Base-by-base conservation (phyloP, 2,797 vertebrate species). In the Eupleurogrammus muticus region DNA sequence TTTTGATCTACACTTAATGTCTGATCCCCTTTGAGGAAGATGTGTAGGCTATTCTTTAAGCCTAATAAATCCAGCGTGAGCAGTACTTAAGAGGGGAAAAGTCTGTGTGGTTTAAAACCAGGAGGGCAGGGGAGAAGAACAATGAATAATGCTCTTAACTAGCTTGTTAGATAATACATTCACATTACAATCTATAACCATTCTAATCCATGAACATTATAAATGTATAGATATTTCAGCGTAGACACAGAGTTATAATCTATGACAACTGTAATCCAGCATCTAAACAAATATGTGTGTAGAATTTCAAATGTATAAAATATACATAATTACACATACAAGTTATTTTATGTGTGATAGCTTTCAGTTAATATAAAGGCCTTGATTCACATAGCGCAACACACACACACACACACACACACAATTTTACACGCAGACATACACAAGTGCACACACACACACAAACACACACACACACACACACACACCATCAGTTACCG, bases 1-100 rank as follows among this genome's bases (percentile, higher is more conserved):
- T 89, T 91, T 86, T 93, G 92, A 93, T 92, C 90, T 93, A 85
- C 87, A 80, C 87, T 92, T 92, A 93, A 91, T 73, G 90, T 89
- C 84, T 92, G 87, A 93, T 92, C 90, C 90, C 90, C 88, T 90
- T 82, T 89, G 92, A 90, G 90, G 83, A 87, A 87, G 86, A 90
- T 85, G 85, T 89, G 87, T 84, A 71, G 84, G 80, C 89, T 84
- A 74, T 81, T 84, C 82, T 85, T 91, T 92, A 93, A 92, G 91
- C 92, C 89, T 75, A 86, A 91, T 91, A 92, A 93, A 92, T 90
- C 92, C 91, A 82, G 85, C 87, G 81, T 89, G 87, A 89, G 89
- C 77, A 86, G 80, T 88, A 67, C 87, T 91, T 91, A 90, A 91
- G 81, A 88, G 68, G 79, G 67, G 64, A 66, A 75, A 81, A 90